Evolutionary conservation across 2,888 invertebrate species (phyloP).

Genomic region (Agriopis marginaria): DNA sequence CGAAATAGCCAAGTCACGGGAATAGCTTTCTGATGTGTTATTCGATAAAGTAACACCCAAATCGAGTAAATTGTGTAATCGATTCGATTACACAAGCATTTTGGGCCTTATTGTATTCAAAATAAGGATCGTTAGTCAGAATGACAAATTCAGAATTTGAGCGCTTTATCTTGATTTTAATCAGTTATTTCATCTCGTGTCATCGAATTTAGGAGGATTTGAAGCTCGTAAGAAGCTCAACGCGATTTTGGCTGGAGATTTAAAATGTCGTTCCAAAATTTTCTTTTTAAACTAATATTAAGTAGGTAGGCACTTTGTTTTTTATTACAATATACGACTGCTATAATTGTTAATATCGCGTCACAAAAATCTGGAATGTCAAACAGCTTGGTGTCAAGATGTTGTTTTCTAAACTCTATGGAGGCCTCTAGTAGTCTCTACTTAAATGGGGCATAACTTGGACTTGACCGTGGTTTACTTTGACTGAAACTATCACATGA

Average conservation of each 20-base stretch:
- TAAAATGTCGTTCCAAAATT: constrained; percentile 44
- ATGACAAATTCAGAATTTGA: constrained; percentile 22
- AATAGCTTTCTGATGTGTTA: constrained; percentile 45
- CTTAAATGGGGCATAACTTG: no score
- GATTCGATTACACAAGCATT: constrained; percentile 11
- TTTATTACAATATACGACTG: not conserved
- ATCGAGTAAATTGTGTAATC: constrained; percentile 37
- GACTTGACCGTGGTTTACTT: no score
- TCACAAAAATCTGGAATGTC: no score
- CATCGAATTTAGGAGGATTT: constrained; percentile 56
- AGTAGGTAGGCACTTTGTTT: not conserved
- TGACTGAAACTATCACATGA: no score
- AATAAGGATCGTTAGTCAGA: constrained; percentile 13
- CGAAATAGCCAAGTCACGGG: constrained; percentile 55
- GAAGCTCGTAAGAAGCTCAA: constrained; percentile 61
- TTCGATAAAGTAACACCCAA: constrained; percentile 46
- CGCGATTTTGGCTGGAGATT: constrained; percentile 60
- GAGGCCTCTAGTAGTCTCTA: no score
- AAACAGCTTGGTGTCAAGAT: no score
- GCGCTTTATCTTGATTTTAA: constrained; percentile 57
- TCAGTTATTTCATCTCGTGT: constrained; percentile 59
- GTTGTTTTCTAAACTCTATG: no score
- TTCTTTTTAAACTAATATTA: not conserved
- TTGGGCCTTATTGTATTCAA: constrained; percentile 18
- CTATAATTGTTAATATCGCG: not conserved